Conservation (phyloP, 2,797 vertebrate genomes). For the Nyctibius grandis region DNA sequence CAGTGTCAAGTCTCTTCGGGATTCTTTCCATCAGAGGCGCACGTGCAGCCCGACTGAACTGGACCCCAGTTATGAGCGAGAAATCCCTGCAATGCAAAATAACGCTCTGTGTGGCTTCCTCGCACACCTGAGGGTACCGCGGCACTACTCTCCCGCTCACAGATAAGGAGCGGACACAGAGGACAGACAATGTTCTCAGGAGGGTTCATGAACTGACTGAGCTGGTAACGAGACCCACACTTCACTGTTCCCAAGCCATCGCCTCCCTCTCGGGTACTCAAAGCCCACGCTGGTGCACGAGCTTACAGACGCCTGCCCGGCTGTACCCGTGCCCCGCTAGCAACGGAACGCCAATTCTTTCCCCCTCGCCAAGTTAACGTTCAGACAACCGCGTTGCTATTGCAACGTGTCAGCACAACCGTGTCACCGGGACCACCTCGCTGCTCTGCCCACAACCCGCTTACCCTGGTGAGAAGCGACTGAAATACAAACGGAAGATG, state of each 20-base stretch:
- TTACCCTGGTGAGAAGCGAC: fast-evolving
- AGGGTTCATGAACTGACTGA: fast-evolving
- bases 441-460: background rate
- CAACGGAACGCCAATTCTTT: background rate
- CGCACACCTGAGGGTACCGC: background rate
- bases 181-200: background rate
- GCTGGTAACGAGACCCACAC: background rate
- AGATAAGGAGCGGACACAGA: background rate
- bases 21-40: background rate
- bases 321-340: background rate
- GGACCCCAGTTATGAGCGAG: fast-evolving
- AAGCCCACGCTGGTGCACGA: background rate
- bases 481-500: background rate
- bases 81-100: background rate
- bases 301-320: background rate
- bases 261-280: background rate
- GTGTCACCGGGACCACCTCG: background rate
- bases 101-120: background rate
- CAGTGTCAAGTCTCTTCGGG: background rate
- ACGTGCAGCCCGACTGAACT: background rate
- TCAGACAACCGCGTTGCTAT: fast-evolving
- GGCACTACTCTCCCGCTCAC: background rate
- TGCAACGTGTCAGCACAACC: background rate
- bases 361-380: background rate
- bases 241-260: background rate